phyloP scores from a whole-genome alignment of 2,113 vertebrate genomes.

The Ammospiza nelsoni region DNA sequence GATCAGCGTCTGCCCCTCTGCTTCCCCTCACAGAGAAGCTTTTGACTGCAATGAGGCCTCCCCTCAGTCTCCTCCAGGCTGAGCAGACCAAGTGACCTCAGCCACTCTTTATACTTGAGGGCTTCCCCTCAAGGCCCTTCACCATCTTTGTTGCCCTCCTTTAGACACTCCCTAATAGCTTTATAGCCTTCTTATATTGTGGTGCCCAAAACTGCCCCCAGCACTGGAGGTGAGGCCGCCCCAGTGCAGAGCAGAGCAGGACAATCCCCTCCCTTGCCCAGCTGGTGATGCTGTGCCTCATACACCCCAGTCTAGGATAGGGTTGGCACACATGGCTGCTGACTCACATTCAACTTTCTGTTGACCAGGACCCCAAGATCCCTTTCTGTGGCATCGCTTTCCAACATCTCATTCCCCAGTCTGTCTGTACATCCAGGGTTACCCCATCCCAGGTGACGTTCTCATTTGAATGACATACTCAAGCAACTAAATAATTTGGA shows the following conservation, averaged over 20 bases:
- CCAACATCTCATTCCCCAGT: neutral
- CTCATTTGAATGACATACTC: neutral
- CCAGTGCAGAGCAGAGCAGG: accelerated
- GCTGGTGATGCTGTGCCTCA: neutral
- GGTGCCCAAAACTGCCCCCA: neutral
- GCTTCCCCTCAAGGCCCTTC: neutral
- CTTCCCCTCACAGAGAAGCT: neutral
- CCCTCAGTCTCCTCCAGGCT: neutral
- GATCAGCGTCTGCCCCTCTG: neutral
- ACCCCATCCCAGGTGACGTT: neutral
- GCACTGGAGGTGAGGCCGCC: accelerated
- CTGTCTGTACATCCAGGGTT: neutral
- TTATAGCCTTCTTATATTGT: neutral
- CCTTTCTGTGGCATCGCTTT: accelerated
- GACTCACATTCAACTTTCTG: neutral
- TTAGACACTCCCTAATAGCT: neutral
- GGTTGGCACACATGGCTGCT: neutral
- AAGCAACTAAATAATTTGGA: neutral
- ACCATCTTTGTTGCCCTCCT: neutral
- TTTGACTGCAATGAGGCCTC: accelerated
- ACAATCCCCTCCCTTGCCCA: accelerated
- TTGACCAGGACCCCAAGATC: neutral
- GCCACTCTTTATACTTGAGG: too few species aligned
- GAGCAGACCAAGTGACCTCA: neutral
- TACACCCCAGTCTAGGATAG: neutral